Conservation (phyloP, 2,113 vertebrate species). For the Phodopus roborovskii region DNA sequence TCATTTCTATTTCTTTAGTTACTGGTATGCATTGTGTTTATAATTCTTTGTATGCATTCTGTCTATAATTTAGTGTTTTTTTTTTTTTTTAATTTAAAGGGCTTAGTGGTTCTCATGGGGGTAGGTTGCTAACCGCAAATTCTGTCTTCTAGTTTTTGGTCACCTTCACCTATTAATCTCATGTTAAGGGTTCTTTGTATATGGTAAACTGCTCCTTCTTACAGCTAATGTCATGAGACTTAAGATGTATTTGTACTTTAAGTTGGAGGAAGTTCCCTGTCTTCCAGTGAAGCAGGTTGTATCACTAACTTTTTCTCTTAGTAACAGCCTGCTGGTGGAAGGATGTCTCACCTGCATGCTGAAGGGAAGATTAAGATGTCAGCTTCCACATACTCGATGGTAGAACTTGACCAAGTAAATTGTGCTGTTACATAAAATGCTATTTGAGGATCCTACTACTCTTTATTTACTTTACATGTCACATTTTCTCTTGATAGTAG, state of each 20-base stretch:
- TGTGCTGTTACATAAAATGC: neutral
- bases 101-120: neutral
- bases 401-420: neutral
- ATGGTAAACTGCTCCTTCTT: neutral
- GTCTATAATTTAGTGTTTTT: neutral
- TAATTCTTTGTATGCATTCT: neutral
- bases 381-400: neutral
- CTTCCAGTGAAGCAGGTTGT: neutral
- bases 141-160: neutral
- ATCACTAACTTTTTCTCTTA: neutral
- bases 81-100: neutral
- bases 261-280: neutral
- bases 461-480: neutral
- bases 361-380: neutral
- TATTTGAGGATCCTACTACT: neutral
- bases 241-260: neutral
- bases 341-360: neutral
- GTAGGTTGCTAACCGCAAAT: neutral
- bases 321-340: neutral
- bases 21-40: neutral
- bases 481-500: neutral
- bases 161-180: neutral
- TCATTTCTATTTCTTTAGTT: neutral
- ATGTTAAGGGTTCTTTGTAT: neutral
- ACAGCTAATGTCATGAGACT: neutral